phyloP scores from a whole-genome alignment of 1,140 invertebrate species.

The Centruroides sculpturatus region DNA sequence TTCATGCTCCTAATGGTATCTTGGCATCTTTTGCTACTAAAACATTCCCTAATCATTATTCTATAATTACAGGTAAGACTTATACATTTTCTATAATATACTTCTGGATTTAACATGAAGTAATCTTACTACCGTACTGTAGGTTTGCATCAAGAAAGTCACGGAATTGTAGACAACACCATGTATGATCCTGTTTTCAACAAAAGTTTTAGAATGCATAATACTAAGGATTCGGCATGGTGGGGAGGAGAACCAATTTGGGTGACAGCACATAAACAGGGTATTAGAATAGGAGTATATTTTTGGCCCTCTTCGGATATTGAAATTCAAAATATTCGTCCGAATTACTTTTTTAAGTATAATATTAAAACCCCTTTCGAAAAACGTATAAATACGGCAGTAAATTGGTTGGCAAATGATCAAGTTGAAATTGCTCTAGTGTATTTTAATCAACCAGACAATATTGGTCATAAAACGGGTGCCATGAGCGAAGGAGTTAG shows the following conservation, averaged over 20 bases:
- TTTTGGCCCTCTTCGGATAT: constrained; percentile 33
- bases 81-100: no score
- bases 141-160: not conserved
- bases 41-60: constrained; percentile 66
- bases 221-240: not conserved
- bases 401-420: constrained; percentile 2
- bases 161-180: not conserved
- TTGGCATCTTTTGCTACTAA: constrained; percentile 50
- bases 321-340: constrained; percentile 23
- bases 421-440: constrained; percentile 14
- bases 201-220: not conserved
- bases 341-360: constrained; percentile 23
- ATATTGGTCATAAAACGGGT: constrained; percentile 21
- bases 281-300: constrained; percentile 24
- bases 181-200: not conserved
- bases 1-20: constrained; percentile 42
- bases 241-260: not conserved
- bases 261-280: constrained; percentile 15
- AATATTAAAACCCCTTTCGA: constrained; percentile 3
- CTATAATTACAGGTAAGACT: constrained; percentile 46
- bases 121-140: no score
- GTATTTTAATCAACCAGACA: constrained; percentile 20
- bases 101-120: no score
- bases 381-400: not conserved
- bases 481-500: not conserved